phyloP scores from a whole-genome alignment of 2,113 vertebrate genomes.

The Hemiprocne comata region DNA sequence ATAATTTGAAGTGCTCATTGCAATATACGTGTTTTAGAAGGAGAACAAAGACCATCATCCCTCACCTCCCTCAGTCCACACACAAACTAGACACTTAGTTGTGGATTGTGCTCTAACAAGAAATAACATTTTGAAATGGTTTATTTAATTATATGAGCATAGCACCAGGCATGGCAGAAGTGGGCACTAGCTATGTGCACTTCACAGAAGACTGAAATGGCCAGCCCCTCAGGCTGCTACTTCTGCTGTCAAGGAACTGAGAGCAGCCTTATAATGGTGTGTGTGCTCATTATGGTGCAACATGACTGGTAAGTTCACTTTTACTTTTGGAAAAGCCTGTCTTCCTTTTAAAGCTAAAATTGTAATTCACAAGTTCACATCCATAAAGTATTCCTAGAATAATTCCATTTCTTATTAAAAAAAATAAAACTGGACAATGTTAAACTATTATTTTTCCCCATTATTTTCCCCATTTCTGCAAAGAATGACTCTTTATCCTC shows the following conservation, averaged over 20 bases:
- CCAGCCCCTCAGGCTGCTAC: not conserved
- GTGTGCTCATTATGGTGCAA: not conserved
- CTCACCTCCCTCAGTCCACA: not conserved
- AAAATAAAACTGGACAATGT: not conserved
- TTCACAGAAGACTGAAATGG: not conserved
- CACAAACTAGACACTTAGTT: not conserved
- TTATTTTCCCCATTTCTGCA: not conserved
- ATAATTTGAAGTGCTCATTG: not conserved
- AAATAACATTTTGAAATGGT: not conserved
- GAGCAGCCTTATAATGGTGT: not conserved
- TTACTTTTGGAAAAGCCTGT: not conserved
- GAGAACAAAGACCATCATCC: fast-evolving
- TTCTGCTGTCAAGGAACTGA: not conserved
- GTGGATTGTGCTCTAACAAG: not conserved
- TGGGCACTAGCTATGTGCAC: fast-evolving
- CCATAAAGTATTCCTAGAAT: not conserved
- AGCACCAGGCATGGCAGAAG: not conserved
- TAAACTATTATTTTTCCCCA: not conserved
- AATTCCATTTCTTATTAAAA: not conserved
- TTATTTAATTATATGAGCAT: not conserved
- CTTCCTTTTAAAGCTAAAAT: not conserved
- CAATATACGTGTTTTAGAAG: not conserved
- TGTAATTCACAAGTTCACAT: fast-evolving
- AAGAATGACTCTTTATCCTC: not conserved
- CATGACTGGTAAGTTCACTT: not conserved